Evolutionary conservation across 2,797 vertebrate genomes (phyloP), one percentile per base, ranked within the genome.

Genomic region (Darevskia nairensis): DNA sequence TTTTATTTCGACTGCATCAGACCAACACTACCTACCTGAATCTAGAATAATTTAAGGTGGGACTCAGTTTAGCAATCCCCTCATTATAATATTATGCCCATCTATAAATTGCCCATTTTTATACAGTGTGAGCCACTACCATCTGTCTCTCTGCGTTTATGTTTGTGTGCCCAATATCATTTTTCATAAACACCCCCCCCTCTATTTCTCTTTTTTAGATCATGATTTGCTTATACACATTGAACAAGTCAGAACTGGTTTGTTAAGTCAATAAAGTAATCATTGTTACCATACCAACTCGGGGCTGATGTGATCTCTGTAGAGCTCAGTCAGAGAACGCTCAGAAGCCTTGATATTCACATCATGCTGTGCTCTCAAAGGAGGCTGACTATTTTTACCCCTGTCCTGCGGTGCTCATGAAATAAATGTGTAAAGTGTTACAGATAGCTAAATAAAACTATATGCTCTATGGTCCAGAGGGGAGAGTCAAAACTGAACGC

Each of bases 211-310:
- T 46, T 1, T 0, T 50, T 90, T 88, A 76, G 27, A 21, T 77
- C 8, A 69, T 23, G 1, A 5, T 19, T 89, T 85, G 21, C 50
- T 19, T 68, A 23, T 9, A 27, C 23, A 59, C 64, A 85, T 83
- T 1, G 21, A 86, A 92, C 74, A 76, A 88, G 72, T 77, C 46
- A 68, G 61, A 78, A 88, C 23, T 77, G n/a, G 41, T 66, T 17
- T 82, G 80, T 75, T 74, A 25, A 90, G 11, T 85, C 80, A 75
- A 64, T 21, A 90, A 6, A 89, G 1, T 1, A 0, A 72, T 88
- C 46, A 29, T 92, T 55, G 50, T 89, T 91, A 61, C 50, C n/a
- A 29, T 82, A 74, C 4, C 1, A 84, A 68, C 90, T 85, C 29
- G 1, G 77, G 2, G 59, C 61, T 86, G 50, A 82, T 92, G 88